Conservation (phyloP, 2,113 vertebrate genomes). For the Phyllostomus discolor region DNA sequence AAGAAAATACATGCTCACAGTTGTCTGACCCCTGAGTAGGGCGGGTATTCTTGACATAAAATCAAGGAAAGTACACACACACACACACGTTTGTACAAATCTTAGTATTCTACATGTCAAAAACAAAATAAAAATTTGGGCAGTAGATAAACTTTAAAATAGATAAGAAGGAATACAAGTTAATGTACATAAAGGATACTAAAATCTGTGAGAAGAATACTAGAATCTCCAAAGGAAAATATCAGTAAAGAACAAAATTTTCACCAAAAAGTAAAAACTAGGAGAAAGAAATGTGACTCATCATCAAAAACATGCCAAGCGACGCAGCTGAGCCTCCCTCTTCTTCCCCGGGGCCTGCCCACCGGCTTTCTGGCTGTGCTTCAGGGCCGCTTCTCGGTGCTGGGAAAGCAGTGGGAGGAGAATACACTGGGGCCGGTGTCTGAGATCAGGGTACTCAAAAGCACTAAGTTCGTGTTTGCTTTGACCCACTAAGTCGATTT, state of each 20-base stretch:
- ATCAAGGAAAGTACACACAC: not conserved
- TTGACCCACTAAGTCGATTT: not conserved
- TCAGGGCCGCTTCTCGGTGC: rapidly evolving
- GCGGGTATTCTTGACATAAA: not conserved
- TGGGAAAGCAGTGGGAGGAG: no score
- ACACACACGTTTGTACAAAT: not conserved
- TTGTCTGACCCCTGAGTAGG: not conserved
- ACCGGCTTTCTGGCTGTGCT: no score
- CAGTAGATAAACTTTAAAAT: not conserved
- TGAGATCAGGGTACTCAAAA: rapidly evolving
- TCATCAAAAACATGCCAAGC: rapidly evolving
- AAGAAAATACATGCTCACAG: not conserved
- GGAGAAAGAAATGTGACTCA: not conserved
- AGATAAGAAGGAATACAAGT: not conserved
- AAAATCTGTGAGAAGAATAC: not conserved
- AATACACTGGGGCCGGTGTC: rapidly evolving
- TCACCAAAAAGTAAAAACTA: not conserved
- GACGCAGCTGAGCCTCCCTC: rapidly evolving
- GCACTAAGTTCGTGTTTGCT: not conserved
- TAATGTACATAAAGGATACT: not conserved
- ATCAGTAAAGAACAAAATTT: not conserved
- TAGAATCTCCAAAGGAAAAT: not conserved
- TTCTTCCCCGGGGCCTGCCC: rapidly evolving
- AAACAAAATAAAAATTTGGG: not conserved
- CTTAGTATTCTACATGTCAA: not conserved